phyloP scores from a whole-genome alignment of 1,140 invertebrate species.

The Drosophila hydei region DNA sequence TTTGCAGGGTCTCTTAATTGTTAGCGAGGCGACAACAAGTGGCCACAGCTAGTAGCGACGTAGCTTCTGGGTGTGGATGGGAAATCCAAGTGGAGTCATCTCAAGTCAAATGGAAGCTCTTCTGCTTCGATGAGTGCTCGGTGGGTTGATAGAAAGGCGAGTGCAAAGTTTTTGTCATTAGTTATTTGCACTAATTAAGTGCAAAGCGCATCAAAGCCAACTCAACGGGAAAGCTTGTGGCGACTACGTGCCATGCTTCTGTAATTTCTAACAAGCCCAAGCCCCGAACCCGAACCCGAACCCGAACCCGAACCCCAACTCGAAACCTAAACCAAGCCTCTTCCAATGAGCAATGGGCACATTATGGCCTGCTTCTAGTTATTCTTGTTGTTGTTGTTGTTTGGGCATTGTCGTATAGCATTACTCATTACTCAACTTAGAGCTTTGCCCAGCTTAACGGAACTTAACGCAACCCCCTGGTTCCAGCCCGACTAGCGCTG shows the following conservation, averaged over 20 bases:
- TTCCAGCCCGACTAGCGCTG: background rate
- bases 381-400: too few species aligned
- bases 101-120: slow-evolving; percentile 18
- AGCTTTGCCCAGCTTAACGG: slow-evolving; percentile 20
- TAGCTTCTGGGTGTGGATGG: background rate
- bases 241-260: slow-evolving; percentile 36
- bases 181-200: slow-evolving; percentile 52
- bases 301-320: background rate
- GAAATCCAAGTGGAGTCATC: background rate
- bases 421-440: slow-evolving; percentile 39
- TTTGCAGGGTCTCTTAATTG: background rate
- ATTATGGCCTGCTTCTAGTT: slow-evolving; percentile 22
- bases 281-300: background rate
- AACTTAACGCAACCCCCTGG: slow-evolving; percentile 14
- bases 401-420: slow-evolving; percentile 28
- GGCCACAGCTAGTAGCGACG: background rate
- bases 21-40: slow-evolving; percentile 9
- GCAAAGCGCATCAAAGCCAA: slow-evolving; percentile 49
- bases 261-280: slow-evolving; percentile 22
- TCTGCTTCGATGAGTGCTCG: slow-evolving; percentile 20
- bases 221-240: slow-evolving; percentile 28
- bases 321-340: slow-evolving; percentile 3
- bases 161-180: slow-evolving; percentile 47
- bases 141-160: slow-evolving; percentile 2
- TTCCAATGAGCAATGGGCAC: slow-evolving; percentile 27